These are phyloP conservation scores for Cryptus armator DNA, from an alignment of 2,888 invertebrate genomes.

Conservation along the genomic window DNA sequence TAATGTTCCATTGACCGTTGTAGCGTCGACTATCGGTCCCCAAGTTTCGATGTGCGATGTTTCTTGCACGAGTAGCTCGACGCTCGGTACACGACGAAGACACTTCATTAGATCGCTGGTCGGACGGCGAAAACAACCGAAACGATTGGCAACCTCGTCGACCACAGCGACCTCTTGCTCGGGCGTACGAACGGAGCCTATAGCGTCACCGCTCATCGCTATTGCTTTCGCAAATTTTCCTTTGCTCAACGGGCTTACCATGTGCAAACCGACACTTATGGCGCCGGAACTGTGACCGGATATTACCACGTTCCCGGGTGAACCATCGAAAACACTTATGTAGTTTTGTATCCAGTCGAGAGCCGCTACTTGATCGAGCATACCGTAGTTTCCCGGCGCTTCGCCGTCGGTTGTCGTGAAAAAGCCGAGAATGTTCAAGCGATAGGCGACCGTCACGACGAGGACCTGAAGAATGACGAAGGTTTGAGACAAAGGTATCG, in stretches of 20 bases:
- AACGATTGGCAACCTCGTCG: conserved; percentile 88
- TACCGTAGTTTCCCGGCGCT: conserved; percentile 92
- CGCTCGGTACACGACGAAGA: conserved; percentile 87
- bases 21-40: conserved; percentile 92
- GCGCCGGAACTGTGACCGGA: conserved; percentile 94
- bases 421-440: conserved; percentile 94
- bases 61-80: conserved; percentile 87
- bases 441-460: conserved; percentile 92
- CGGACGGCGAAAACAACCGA: conserved; percentile 90
- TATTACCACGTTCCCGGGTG: conserved; percentile 91
- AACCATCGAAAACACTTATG: conserved; percentile 91
- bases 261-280: conserved; percentile 91
- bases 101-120: conserved; percentile 90
- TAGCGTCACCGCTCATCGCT: conserved; percentile 92
- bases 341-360: conserved; percentile 92
- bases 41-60: conserved; percentile 88
- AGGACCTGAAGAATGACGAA: conserved; percentile 86
- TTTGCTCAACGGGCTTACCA: conserved; percentile 86
- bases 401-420: conserved; percentile 92
- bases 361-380: conserved; percentile 93
- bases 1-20: conserved; percentile 88
- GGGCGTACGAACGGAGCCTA: conserved; percentile 89
- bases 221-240: conserved; percentile 91
- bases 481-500: neutral
- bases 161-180: conserved; percentile 88